A percentile compares a stretch with the other conserved stretches of the same genome.
Conservation (phyloP, 2,113 vertebrate genomes). For the Arothron firmamentum region DNA sequence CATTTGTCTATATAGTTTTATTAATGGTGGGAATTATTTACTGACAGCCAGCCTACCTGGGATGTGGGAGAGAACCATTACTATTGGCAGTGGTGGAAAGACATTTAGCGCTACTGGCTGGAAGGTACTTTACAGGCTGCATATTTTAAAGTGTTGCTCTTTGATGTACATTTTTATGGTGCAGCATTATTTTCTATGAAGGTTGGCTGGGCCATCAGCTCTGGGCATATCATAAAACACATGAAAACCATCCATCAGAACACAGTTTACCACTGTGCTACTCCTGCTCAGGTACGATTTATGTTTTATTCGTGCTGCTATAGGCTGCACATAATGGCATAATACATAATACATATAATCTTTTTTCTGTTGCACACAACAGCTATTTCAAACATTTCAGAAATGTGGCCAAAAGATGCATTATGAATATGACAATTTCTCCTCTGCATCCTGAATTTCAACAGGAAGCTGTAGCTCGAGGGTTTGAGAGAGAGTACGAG, state of each 20-base stretch:
- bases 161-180: not conserved
- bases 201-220: constrained; percentile 91
- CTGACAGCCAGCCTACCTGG: constrained; percentile 85
- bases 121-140: constrained; percentile 78
- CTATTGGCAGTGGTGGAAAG: constrained; percentile 88
- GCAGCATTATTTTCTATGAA: constrained; percentile 35
- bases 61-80: constrained; percentile 94
- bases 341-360: no score
- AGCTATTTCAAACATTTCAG: no score
- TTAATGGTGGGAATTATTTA: not conserved
- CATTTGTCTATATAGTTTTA: not conserved
- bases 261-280: constrained; percentile 85
- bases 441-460: not conserved
- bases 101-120: constrained; percentile 91
- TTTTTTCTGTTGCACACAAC: no score
- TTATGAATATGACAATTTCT: not conserved
- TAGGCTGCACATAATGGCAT: no score
- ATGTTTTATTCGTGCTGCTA: no score
- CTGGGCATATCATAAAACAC: constrained; percentile 80
- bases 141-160: not conserved
- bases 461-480: constrained; percentile 84
- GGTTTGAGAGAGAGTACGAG: constrained; percentile 80
- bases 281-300: constrained; percentile 82
- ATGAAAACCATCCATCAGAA: constrained; percentile 88
- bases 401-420: no score